Evolutionary conservation across 2,113 vertebrate genomes (phyloP).

Genomic region (Ameiurus melas): DNA sequence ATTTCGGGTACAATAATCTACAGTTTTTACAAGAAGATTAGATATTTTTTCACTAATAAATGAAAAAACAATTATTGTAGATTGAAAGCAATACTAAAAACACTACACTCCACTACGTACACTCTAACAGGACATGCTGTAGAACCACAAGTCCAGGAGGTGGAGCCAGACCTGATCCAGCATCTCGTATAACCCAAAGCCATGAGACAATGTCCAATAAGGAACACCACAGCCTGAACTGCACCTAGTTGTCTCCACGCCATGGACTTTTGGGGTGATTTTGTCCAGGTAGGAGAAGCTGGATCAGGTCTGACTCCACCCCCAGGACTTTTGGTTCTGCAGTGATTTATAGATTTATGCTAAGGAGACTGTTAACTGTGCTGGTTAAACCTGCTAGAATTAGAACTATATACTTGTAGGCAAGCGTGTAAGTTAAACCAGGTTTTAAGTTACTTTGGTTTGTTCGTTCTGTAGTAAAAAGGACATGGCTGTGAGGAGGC

Average conservation of each 20-base stretch:
- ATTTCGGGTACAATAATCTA: neutral
- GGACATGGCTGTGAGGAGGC: slow-evolving; percentile 71
- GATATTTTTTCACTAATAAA: neutral
- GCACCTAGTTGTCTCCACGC: neutral
- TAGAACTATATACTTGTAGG: neutral
- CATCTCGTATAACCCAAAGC: neutral
- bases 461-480: slow-evolving; percentile 82
- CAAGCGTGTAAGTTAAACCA: neutral
- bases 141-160: neutral
- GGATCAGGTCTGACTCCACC: neutral
- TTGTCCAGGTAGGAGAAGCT: neutral
- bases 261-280: neutral
- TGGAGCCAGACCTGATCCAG: neutral
- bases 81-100: neutral
- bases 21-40: neutral
- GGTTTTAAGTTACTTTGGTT: neutral
- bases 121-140: neutral
- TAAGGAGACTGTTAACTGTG: neutral
- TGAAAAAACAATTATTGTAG: neutral
- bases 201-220: neutral
- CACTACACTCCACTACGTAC: neutral
- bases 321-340: neutral
- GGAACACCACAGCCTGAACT: neutral
- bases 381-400: neutral
- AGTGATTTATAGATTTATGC: neutral